Evolutionary conservation across 2,113 vertebrate species (phyloP).

Genomic region (Xenopus borealis): DNA sequence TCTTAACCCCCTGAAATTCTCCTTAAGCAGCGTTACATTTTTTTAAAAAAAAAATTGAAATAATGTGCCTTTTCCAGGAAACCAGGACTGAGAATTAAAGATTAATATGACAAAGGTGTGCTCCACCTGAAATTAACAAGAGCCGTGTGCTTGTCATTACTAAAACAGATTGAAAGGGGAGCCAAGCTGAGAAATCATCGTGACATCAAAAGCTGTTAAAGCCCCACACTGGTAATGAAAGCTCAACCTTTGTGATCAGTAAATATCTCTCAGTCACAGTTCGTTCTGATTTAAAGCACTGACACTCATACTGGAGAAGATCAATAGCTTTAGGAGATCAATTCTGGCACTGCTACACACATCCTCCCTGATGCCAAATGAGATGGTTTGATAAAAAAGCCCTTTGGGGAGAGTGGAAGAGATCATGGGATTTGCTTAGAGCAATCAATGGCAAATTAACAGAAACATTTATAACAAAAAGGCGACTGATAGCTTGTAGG

Average conservation of each 20-base stretch:
- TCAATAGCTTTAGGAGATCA: slow-evolving; percentile 7
- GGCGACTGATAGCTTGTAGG: neutral
- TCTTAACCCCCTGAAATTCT: too few species aligned
- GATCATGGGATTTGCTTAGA: slow-evolving; percentile 27
- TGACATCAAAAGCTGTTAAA: neutral
- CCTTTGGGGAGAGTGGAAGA: slow-evolving; percentile 26
- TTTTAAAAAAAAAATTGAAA: too few species aligned
- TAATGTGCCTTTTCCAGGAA: too few species aligned
- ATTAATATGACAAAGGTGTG: neutral
- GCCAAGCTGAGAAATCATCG: neutral
- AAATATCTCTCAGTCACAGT: neutral
- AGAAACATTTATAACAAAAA: slow-evolving; percentile 2
- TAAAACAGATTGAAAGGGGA: neutral
- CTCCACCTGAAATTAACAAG: neutral
- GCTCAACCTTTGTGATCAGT: neutral
- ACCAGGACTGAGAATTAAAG: neutral
- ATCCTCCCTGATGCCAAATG: neutral
- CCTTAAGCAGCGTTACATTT: too few species aligned
- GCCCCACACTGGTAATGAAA: neutral
- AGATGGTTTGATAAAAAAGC: slow-evolving; percentile 44
- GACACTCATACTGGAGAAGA: accelerated
- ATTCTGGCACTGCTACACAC: neutral
- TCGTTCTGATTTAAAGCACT: accelerated
- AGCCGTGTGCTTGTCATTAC: neutral
- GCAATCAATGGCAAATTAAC: slow-evolving; percentile 48